Percentiles rank a stretch among this genome's conserved stretches.
These are phyloP conservation scores for Entomobrya multifasciata DNA, from an alignment of 2,888 invertebrate genomes.

Conservation along the genomic window DNA sequence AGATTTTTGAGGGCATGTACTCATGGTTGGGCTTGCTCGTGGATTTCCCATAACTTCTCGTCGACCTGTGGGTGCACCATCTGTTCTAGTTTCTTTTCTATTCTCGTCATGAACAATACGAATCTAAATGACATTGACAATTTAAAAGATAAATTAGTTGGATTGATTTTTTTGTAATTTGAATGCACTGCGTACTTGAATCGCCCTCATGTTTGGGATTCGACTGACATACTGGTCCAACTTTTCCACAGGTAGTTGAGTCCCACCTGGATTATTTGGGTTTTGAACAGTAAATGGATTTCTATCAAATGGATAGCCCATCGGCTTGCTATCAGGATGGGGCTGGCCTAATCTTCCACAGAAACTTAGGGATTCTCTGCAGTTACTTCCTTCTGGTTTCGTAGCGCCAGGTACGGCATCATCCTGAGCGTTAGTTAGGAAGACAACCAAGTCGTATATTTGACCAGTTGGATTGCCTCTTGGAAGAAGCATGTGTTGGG, in stretches of 20 bases:
- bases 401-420: slow-evolving; percentile 76
- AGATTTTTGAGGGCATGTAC: no score
- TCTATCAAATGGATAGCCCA: slow-evolving; percentile 85
- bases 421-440: slow-evolving; percentile 80
- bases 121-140: slow-evolving; percentile 24
- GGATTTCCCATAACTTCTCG: slow-evolving; percentile 61
- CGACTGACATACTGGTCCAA: slow-evolving; percentile 67
- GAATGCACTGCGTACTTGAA: no score
- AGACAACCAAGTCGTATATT: slow-evolving; percentile 80
- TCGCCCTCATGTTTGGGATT: slow-evolving; percentile 71
- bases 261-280: slow-evolving; percentile 58
- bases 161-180: no score
- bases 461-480: slow-evolving; percentile 84
- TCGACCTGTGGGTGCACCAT: no score
- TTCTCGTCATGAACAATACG: slow-evolving; percentile 48
- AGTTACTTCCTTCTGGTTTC: slow-evolving; percentile 81
- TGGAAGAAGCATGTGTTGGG: slow-evolving; percentile 90
- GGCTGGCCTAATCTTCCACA: slow-evolving; percentile 89
- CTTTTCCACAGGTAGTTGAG: slow-evolving; percentile 50
- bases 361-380: slow-evolving; percentile 89
- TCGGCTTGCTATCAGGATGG: slow-evolving; percentile 90
- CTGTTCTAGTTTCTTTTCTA: slow-evolving; percentile 42
- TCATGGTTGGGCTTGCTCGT: neutral
- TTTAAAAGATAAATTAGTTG: no score
- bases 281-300: slow-evolving; percentile 54